phyloP scores from a whole-genome alignment of 2,113 vertebrate species.

The Burhinus oedicnemus region DNA sequence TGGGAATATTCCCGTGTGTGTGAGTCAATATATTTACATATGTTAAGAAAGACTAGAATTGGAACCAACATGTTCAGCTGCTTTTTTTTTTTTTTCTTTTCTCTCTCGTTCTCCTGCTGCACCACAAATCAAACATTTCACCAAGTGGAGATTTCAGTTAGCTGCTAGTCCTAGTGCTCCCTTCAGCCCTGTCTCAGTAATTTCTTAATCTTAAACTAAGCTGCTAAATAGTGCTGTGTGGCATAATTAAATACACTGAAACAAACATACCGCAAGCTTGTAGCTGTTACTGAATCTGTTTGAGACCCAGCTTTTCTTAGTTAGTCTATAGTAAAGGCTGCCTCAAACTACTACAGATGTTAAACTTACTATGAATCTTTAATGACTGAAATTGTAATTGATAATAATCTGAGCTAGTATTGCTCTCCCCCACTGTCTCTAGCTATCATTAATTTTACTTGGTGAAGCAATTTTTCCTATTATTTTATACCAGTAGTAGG shows the following conservation, averaged over 20 bases:
- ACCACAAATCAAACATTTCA: neutral
- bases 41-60: neutral
- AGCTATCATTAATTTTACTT: neutral
- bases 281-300: conserved; percentile 17
- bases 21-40: conserved; percentile 37
- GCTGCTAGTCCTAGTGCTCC: neutral
- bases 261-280: conserved; percentile 29
- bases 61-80: neutral
- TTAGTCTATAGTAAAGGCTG: neutral
- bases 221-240: neutral
- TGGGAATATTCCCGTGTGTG: neutral
- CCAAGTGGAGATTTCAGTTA: conserved; percentile 9
- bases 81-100: neutral
- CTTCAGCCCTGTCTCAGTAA: conserved; percentile 9
- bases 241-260: conserved; percentile 61
- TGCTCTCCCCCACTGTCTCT: neutral
- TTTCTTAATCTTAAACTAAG: conserved; percentile 41
- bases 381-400: neutral
- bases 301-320: neutral
- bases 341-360: neutral
- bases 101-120: neutral
- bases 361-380: neutral
- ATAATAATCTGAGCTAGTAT: neutral
- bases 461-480: neutral
- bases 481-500: neutral